Base-by-base conservation (phyloP, 2,888 invertebrate genomes). In the Aleiodes testaceus region DNA sequence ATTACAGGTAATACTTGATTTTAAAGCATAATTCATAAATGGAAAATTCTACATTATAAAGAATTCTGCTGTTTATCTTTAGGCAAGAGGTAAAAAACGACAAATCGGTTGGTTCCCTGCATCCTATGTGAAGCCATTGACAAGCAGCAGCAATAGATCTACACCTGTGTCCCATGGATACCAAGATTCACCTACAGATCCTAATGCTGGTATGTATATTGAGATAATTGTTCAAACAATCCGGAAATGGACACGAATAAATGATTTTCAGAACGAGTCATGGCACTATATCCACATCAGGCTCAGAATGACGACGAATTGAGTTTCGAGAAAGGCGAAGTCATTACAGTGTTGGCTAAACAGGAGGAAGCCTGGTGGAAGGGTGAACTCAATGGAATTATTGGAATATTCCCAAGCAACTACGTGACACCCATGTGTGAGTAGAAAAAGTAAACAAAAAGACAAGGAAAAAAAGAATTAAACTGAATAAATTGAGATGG, bases 101-200 rank as follows among this genome's bases (percentile, higher is more conserved):
- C 97, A 97, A 88, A 93, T 97, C 44, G 99, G 99, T 2, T 99
- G 99, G 99, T 99, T 99, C 89, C 99, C 99, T 0, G 99, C 98
- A 26, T 97, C 96, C 74, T 99, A 99, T 85, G 97, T 99, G 7
- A 98, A 98, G 90, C 82, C 84, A 42, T 78, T 87, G 45, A 85
- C 85, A 14, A 87, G 87, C 76, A 86, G 84, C 70, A 87, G 87
- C 72, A 87, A 87, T 76, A 82, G 87, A 69, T 87, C 87, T 73
- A 87, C 87, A 26, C 87, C 87, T 7, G 80, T 87, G 42, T 87
- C 87, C 69, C 87, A 87, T 68, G 82, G 87, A 61, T 87, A 87
- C 78, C 85, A 84, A 79, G 87, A 87, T 70, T 87, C 87, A 6
- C 87, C 87, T 16, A 86, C 86, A 36, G 86, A 86, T 80, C 86